Percentiles rank a stretch among this genome's conserved stretches.
Evolutionary conservation across 2,888 invertebrate genomes (phyloP).

Genomic region (Unio pictorum): DNA sequence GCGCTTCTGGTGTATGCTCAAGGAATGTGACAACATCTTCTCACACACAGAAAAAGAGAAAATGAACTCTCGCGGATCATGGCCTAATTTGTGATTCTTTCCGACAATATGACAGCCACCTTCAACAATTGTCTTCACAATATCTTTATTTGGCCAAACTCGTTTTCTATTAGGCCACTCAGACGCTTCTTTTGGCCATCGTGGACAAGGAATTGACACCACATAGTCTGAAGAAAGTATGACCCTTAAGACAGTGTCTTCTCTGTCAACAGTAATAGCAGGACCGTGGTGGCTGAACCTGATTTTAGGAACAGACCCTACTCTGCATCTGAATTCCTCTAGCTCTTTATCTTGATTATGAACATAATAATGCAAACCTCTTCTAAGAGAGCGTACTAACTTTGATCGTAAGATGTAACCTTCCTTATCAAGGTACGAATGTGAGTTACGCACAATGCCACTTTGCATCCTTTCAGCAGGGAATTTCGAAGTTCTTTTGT

Average conservation of each 20-base stretch:
- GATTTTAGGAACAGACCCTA: not conserved
- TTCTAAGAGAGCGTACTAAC: conserved; percentile 2
- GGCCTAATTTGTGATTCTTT: not conserved
- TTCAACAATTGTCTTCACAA: conserved; percentile 1
- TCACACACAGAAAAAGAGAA: conserved; percentile 10
- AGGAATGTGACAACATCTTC: conserved; percentile 5
- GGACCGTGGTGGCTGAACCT: conserved; percentile 7
- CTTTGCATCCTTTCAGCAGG: not conserved
- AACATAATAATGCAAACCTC: not conserved
- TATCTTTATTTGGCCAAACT: conserved; percentile 5
- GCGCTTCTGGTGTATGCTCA: conserved; percentile 5
- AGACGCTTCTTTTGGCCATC: conserved; percentile 10
- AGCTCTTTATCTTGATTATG: conserved; percentile 3
- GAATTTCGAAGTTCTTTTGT: not conserved
- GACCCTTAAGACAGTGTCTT: not conserved
- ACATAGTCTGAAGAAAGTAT: conserved; percentile 4
- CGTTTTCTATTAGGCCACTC: conserved; percentile 2
- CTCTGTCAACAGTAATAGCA: conserved; percentile 5
- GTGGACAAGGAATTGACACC: conserved; percentile 9
- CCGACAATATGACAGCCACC: conserved; percentile 9
- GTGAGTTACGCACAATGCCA: not conserved
- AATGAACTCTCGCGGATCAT: conserved; percentile 4
- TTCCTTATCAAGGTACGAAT: not conserved
- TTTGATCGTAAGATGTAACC: not conserved
- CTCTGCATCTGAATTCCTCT: too few relatives aligned